These are phyloP conservation scores for Drosophila buzzatii DNA, from an alignment of 2,888 invertebrate species.

Conservation along the genomic window DNA sequence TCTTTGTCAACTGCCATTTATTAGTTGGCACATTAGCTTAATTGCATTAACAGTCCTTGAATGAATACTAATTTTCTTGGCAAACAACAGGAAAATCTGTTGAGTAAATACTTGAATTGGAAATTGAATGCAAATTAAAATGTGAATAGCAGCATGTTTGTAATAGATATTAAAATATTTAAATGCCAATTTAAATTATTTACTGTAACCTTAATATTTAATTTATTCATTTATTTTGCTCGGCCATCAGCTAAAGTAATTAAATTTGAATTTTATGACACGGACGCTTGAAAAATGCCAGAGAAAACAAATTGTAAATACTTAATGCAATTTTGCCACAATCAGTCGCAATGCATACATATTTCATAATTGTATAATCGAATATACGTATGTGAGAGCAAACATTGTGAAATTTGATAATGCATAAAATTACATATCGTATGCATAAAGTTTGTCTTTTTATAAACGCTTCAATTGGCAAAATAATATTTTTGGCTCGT, in stretches of 20 bases:
- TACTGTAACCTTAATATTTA: background rate
- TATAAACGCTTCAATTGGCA: slow-evolving; percentile 45
- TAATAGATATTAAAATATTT: background rate
- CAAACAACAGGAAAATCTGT: background rate
- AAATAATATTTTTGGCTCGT: slow-evolving; percentile 49
- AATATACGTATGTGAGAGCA: slow-evolving; percentile 20
- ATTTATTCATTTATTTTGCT: background rate
- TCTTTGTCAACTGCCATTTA: slow-evolving; percentile 65
- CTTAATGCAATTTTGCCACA: slow-evolving; percentile 59
- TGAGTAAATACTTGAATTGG: background rate
- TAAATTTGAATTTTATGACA: slow-evolving; percentile 40
- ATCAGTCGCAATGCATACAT: slow-evolving; percentile 46
- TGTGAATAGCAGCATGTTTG: background rate
- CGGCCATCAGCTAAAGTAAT: slow-evolving; percentile 2
- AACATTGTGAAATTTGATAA: slow-evolving; percentile 45
- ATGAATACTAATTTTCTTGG: background rate
- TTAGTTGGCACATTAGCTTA: slow-evolving; percentile 43
- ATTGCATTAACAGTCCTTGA: slow-evolving; percentile 28
- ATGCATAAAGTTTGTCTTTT: slow-evolving; percentile 41
- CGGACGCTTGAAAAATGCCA: slow-evolving; percentile 7
- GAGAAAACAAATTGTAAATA: slow-evolving; percentile 57
- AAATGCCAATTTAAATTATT: background rate
- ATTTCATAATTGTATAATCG: slow-evolving; percentile 54
- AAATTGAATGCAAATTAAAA: background rate
- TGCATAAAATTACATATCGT: slow-evolving; percentile 52